Base-by-base conservation (phyloP, 2,113 vertebrate species). In the Nycticryphes semicollaris region DNA sequence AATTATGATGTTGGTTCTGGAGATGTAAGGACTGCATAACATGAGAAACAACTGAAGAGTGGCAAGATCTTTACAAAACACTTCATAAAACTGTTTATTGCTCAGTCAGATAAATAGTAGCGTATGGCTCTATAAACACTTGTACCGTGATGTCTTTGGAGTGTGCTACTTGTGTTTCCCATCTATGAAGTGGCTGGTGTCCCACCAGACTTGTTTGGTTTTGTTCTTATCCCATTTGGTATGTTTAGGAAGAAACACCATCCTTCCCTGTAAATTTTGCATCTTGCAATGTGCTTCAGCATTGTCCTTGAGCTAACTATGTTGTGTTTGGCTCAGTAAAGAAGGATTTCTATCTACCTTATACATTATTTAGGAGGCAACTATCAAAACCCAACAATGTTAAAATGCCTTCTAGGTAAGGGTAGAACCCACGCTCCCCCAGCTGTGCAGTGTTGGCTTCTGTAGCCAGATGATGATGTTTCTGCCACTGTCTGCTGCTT, bases 401-500 rank as follows among this genome's bases (percentile, higher is more conserved):
- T 69, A 66, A 87, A 70, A 51, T 59, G n/a, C 45, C 74, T 84
- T 48, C 67, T 39, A 43, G 33, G 59, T 51, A 28, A 70, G 37
- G 28, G 28, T 8, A 91, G 73, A 43, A 51, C 81, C 45, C 84
- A 66, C 23, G 45, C 37, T 92, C 75, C 74, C 73, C 4, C 3
- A 8, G 45, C 73, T 84, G 72, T 0, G 20, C 85, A 79, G 22
- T 81, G 20, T 27, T 54, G 39, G 53, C 64, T 82, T 48, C 63
- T 81, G 76, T 76, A 89, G 79, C 83, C 60, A 24, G 67, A 56
- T 84, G 62, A 78, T 93, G 84, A 93, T 15, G 19, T 92, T 93
- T 89, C 90, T 90, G 80, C 62, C 73, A 51, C 63, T 79, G 86
- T 83, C 91, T 93, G 66, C 54, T 81, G 37, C 76, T 88, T 80